These are phyloP conservation scores for Pseudococcus longispinus DNA, from an alignment of 2,888 invertebrate genomes.

Conservation along the genomic window DNA sequence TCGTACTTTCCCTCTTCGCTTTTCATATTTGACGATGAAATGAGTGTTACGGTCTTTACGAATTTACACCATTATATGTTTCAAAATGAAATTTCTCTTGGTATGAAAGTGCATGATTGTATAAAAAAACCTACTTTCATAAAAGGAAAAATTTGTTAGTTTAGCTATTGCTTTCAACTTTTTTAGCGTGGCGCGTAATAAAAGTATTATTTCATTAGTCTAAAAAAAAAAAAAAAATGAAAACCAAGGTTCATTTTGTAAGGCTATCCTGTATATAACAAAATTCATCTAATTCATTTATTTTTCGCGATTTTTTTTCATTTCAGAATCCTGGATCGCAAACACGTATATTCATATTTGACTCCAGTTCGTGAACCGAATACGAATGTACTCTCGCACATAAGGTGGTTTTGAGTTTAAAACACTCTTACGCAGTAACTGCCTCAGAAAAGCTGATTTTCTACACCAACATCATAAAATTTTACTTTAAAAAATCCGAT, in stretches of 20 bases:
- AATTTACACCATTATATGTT: not conserved
- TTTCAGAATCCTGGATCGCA: too few relatives aligned
- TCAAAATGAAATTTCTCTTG: not conserved
- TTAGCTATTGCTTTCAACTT: not conserved
- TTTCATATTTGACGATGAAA: not conserved
- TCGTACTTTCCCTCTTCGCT: not conserved
- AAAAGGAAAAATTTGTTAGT: not conserved
- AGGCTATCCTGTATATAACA: too few relatives aligned
- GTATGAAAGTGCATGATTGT: not conserved
- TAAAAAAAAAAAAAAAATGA: not conserved
- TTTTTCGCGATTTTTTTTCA: too few relatives aligned
- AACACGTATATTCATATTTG: too few relatives aligned
- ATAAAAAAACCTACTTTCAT: not conserved
- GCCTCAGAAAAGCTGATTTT: too few relatives aligned
- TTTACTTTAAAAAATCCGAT: too few relatives aligned
- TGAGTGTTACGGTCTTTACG: not conserved
- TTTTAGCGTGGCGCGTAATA: not conserved
- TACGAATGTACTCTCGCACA: too few relatives aligned
- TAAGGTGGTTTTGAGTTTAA: too few relatives aligned
- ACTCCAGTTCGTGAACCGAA: too few relatives aligned
- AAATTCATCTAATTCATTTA: too few relatives aligned
- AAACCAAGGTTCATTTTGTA: not conserved
- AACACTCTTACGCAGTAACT: too few relatives aligned
- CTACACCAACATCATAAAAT: too few relatives aligned
- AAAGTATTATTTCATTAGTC: not conserved